A percentile compares a stretch with the other conserved stretches of the same genome.
phyloP scores from a whole-genome alignment of 2,113 vertebrate species.

The Gopherus flavomarginatus region DNA sequence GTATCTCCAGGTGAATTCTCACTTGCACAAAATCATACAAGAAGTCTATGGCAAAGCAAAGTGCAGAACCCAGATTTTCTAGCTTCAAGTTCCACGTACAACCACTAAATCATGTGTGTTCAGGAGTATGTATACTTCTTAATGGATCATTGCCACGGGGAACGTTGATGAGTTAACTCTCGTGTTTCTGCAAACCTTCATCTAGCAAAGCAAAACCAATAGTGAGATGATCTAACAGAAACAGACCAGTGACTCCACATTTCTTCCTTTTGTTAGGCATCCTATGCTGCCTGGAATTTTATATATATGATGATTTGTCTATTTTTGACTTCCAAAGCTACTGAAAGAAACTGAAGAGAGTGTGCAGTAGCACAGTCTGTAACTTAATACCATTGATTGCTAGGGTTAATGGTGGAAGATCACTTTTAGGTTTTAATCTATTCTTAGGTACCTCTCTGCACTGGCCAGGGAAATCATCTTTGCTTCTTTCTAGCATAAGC shows the following conservation, averaged over 20 bases:
- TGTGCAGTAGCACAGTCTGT: not conserved
- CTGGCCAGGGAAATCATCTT: not conserved
- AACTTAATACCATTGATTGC: not conserved
- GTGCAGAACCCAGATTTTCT: not conserved
- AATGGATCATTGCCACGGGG: not conserved
- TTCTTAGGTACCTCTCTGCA: not conserved
- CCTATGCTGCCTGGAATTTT: not conserved
- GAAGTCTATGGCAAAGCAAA: not conserved
- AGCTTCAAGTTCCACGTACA: not conserved
- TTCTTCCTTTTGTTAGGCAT: not conserved
- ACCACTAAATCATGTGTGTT: not conserved
- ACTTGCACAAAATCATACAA: not conserved
- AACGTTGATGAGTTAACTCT: not conserved
- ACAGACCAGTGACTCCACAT: not conserved
- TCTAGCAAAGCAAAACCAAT: not conserved
- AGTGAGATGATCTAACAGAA: not conserved
- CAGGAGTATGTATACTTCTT: not conserved
- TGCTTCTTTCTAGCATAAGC: not conserved
- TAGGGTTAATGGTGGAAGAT: not conserved
- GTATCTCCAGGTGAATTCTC: too few species aligned
- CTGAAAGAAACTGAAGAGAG: not conserved
- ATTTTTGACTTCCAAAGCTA: not conserved
- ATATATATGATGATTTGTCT: not conserved
- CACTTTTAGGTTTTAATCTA: not conserved
- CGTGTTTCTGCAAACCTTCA: not conserved